Evolutionary conservation across 1,140 invertebrate genomes (phyloP).

Genomic region (Adelges cooleyi): DNA sequence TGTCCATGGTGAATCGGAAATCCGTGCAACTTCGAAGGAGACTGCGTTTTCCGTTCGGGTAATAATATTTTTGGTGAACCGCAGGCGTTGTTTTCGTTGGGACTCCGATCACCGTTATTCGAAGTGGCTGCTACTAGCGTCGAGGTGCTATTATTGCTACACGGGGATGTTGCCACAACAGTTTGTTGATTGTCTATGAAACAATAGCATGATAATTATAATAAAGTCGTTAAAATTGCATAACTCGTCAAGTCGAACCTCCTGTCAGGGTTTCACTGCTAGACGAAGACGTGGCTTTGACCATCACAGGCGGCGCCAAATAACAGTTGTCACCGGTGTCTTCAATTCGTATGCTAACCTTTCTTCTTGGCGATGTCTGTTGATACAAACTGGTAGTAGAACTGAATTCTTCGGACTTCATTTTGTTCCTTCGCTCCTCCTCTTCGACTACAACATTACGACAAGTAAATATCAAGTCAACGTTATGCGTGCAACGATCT

Average conservation of each 20-base stretch:
- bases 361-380: slow-evolving; percentile 35
- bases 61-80: background rate
- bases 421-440: slow-evolving; percentile 30
- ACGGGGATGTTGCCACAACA: slow-evolving; percentile 7
- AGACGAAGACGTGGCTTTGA: slow-evolving; percentile 52
- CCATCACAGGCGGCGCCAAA: slow-evolving; percentile 47
- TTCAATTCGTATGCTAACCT: slow-evolving; percentile 39
- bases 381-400: slow-evolving; percentile 7
- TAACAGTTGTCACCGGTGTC: slow-evolving; percentile 45
- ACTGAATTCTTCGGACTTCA: background rate
- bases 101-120: background rate
- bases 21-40: slow-evolving; percentile 7
- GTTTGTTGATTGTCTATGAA: slow-evolving; percentile 18
- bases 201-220: background rate
- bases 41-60: slow-evolving; percentile 21
- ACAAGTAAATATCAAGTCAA: background rate
- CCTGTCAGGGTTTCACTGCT: slow-evolving; percentile 64
- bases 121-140: slow-evolving; percentile 10
- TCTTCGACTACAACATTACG: slow-evolving; percentile 40
- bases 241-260: too few relatives aligned
- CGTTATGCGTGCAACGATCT: background rate
- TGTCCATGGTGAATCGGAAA: slow-evolving; percentile 19
- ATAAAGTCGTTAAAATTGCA: too few relatives aligned
- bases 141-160: slow-evolving; percentile 18
- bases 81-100: background rate